A percentile compares a stretch with the other conserved stretches of the same genome.
These are phyloP conservation scores for Trichechus manatus DNA, from an alignment of 2,113 vertebrate species.

Conservation along the genomic window DNA sequence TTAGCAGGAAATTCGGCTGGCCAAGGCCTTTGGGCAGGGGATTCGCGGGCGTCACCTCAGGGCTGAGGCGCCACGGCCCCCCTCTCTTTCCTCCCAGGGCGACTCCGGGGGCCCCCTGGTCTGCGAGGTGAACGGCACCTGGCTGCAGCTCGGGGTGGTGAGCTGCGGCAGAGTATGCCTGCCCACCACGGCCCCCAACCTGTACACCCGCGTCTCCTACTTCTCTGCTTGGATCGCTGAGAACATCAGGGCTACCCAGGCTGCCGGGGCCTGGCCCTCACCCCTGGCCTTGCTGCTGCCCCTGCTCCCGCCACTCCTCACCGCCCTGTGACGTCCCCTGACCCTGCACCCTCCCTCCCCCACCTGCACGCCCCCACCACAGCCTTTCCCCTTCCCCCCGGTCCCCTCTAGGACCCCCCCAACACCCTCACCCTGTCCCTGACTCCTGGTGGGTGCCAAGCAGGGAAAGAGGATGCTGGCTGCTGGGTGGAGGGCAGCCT, in stretches of 20 bases:
- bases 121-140: background rate
- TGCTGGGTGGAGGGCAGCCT: background rate
- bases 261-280: background rate
- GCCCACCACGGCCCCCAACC: background rate
- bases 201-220: background rate
- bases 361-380: fast-evolving
- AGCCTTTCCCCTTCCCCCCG: background rate
- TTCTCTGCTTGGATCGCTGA: background rate
- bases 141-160: background rate
- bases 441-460: background rate
- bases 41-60: background rate
- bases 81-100: background rate
- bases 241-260: background rate
- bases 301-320: no score
- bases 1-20: background rate
- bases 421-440: background rate
- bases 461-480: background rate
- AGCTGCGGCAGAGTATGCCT: no score
- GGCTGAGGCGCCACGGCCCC: background rate
- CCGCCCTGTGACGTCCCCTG: background rate
- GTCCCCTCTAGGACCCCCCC: background rate
- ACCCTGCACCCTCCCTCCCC: no score
- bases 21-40: background rate
- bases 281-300: background rate
- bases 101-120: background rate